Evolutionary conservation across 2,888 invertebrate genomes (phyloP).

Genomic region (Petrolisthes manimaculis): DNA sequence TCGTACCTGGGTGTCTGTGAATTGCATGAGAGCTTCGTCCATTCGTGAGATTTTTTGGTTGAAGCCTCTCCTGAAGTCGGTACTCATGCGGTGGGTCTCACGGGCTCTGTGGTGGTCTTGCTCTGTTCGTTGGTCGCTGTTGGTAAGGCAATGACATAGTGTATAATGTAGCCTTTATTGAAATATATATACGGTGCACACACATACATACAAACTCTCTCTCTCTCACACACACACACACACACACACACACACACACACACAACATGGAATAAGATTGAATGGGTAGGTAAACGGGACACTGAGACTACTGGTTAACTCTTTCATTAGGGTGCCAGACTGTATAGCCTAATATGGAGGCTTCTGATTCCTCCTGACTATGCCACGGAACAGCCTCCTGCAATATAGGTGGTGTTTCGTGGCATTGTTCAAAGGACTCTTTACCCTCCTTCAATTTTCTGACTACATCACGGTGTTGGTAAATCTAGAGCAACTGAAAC

Average conservation of each 20-base stretch:
- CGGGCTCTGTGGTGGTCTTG: conserved; percentile 47
- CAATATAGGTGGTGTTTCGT: no score
- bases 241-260: neutral
- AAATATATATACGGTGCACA: neutral
- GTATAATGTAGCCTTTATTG: neutral
- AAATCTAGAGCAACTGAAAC: no score
- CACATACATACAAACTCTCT: neutral
- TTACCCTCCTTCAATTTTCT: no score
- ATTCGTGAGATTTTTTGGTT: conserved; percentile 64
- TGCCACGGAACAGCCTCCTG: no score
- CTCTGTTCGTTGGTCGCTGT: neutral
- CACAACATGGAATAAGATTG: neutral
- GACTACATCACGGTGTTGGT: no score
- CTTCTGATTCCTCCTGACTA: no score
- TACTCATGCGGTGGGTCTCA: conserved; percentile 58
- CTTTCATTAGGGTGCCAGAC: no score
- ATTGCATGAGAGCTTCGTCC: conserved; percentile 65
- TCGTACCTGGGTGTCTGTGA: conserved; percentile 61
- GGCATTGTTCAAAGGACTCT: no score
- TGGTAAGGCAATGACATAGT: neutral
- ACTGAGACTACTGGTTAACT: neutral
- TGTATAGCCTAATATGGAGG: no score
- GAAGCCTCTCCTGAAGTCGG: conserved; percentile 62
- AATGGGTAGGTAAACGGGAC: neutral
- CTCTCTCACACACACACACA: neutral